Base-by-base conservation (phyloP, 2,888 invertebrate species). In the Gordius sp. region DNA sequence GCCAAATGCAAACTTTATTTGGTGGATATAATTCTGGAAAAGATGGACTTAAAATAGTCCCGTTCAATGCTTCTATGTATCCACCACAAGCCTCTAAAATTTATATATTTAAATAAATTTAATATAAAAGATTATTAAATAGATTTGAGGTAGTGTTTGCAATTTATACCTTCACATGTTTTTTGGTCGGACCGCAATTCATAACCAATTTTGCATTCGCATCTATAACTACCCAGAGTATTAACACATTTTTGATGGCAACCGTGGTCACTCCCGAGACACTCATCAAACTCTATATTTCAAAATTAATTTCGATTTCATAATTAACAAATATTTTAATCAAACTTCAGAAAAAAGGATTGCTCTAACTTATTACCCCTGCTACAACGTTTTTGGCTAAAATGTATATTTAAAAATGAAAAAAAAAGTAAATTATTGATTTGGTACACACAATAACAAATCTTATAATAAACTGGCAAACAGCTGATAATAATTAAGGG, bases 1-100 rank as follows among this genome's bases (percentile, higher is more conserved):
- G 89, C 97, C 97, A 97, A 2, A 89, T 78, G 69, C 97, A 97
- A 68, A 83, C 82, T 72, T 91, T 93, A 63, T 86, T 82, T 1
- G 81, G 77, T 0, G 91, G 91, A 68, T 97, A 97, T 33, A 79
- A 72, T 63, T 87, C 84, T 0, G 93, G 93, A 70, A 87, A 87
- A 0, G 87, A 89, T 0, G 93, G 93, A 8, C 85, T 86, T 0
- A 82, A 84, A 60, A 97, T 81, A 0, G 87, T 86, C 0, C 93
- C 93, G 66, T 87, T 89, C 0, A 79, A 76, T 1, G 78, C 76
- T 63, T 83, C 80, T 57, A 89, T 78, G 2, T 82, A 76, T 1
- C 93, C 93, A 16, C 91, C 91, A 65, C 93, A 97, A 4, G 93
- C 91, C 73, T 89, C 91, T 89, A 68, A 1, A 70, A 61, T 41